phyloP scores from a whole-genome alignment of 2,888 invertebrate species.

The Callyntrura guangdongensis region DNA sequence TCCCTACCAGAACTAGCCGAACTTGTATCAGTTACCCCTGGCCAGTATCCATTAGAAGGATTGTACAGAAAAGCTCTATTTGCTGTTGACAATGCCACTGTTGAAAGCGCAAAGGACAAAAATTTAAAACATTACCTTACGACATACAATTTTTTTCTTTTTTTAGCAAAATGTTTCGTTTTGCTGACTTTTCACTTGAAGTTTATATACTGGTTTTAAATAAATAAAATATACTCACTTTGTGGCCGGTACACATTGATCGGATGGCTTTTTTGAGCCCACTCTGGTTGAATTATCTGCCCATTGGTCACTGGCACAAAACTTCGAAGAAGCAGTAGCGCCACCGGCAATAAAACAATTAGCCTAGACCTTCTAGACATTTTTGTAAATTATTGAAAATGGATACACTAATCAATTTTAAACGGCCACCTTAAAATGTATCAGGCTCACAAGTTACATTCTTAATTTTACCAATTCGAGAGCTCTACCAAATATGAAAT shows the following conservation, averaged over 20 bases:
- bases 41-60: slow-evolving; percentile 23
- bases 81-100: neutral
- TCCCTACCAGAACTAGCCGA: slow-evolving; percentile 1
- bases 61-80: slow-evolving; percentile 7
- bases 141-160: neutral
- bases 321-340: slow-evolving; percentile 53
- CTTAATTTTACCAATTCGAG: neutral
- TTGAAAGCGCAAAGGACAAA: neutral
- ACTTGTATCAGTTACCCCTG: neutral
- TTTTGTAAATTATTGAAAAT: neutral
- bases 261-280: slow-evolving; percentile 55
- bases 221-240: neutral
- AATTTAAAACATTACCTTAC: neutral
- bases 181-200: too few species aligned
- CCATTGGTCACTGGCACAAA: slow-evolving; percentile 60
- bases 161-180: too few species aligned
- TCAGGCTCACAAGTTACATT: neutral
- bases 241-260: neutral
- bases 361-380: slow-evolving; percentile 49
- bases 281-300: slow-evolving; percentile 47
- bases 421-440: neutral
- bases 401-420: neutral
- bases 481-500: neutral
- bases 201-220: neutral
- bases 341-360: slow-evolving; percentile 12